phyloP scores from a whole-genome alignment of 2,888 invertebrate species.

The Ethmia dodecea region DNA sequence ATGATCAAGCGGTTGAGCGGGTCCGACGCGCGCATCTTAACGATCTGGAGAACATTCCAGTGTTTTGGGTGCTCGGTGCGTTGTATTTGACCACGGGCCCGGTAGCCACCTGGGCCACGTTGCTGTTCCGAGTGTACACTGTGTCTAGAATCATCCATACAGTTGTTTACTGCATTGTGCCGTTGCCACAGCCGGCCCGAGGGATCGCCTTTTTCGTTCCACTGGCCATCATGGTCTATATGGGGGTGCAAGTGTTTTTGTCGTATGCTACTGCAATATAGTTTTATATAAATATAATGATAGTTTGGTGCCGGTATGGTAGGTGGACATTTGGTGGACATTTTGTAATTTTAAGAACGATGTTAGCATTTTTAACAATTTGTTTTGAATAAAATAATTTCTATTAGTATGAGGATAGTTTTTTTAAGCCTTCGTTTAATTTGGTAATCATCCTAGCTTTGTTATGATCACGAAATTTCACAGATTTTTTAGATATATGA shows the following conservation, averaged over 20 bases:
- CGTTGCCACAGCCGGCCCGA: slow-evolving; percentile 77
- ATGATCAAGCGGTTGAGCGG: slow-evolving; percentile 51
- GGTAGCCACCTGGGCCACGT: slow-evolving; percentile 40
- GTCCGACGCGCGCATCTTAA: slow-evolving; percentile 80
- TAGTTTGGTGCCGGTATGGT: too few species aligned
- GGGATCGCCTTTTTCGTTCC: slow-evolving; percentile 46
- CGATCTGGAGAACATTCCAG: slow-evolving; percentile 84
- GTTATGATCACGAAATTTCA: too few species aligned
- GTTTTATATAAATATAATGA: too few species aligned
- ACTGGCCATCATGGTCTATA: slow-evolving; percentile 43
- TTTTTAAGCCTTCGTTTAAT: too few species aligned
- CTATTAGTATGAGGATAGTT: too few species aligned
- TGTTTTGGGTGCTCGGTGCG: slow-evolving; percentile 79
- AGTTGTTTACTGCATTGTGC: slow-evolving; percentile 79
- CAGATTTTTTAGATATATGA: too few species aligned
- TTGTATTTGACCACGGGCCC: slow-evolving; percentile 80
- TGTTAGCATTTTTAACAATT: too few species aligned
- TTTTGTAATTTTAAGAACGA: too few species aligned
- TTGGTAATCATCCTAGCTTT: too few species aligned
- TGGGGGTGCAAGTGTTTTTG: slow-evolving; percentile 48
- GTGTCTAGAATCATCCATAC: slow-evolving; percentile 78
- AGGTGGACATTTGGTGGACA: too few species aligned
- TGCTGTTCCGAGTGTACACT: slow-evolving; percentile 72
- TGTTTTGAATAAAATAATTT: too few species aligned
- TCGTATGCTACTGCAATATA: slow-evolving; percentile 39